Evolutionary conservation across 2,888 invertebrate species (phyloP).

Genomic region (Idaea straminata): DNA sequence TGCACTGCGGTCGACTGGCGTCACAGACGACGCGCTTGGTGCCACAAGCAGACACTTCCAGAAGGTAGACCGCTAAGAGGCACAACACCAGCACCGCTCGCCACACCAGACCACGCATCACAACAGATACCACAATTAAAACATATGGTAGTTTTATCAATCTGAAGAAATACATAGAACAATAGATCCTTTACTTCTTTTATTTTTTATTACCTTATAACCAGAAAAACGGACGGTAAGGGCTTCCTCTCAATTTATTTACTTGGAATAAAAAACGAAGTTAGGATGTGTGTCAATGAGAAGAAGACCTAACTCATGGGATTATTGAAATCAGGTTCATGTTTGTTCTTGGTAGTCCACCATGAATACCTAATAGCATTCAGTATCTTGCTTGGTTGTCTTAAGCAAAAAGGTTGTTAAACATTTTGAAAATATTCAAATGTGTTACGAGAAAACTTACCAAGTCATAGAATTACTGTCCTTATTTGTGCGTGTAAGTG

Average conservation of each 20-base stretch:
- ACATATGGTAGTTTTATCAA: too few relatives aligned
- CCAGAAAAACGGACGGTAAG: too few relatives aligned
- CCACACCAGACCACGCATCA: background rate
- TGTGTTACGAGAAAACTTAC: slow-evolving; percentile 7
- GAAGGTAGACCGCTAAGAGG: background rate
- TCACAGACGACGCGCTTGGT: background rate
- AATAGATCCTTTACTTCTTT: too few relatives aligned
- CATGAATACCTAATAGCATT: too few relatives aligned
- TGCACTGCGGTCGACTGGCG: background rate
- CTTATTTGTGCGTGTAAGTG: background rate
- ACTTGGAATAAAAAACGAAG: too few relatives aligned
- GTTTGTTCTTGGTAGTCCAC: too few relatives aligned
- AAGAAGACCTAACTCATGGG: too few relatives aligned
- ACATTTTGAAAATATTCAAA: background rate
- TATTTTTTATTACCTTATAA: too few relatives aligned
- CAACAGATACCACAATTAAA: background rate
- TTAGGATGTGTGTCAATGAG: too few relatives aligned
- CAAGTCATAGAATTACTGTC: slow-evolving; percentile 6
- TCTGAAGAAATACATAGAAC: too few relatives aligned
- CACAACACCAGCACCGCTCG: background rate
- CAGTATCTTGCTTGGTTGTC: background rate
- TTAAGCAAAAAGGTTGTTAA: background rate
- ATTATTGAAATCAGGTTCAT: too few relatives aligned
- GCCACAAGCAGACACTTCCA: background rate
- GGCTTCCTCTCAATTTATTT: too few relatives aligned